These are phyloP conservation scores for Jacana jacana DNA, from an alignment of 2,113 vertebrate genomes.

Conservation along the genomic window DNA sequence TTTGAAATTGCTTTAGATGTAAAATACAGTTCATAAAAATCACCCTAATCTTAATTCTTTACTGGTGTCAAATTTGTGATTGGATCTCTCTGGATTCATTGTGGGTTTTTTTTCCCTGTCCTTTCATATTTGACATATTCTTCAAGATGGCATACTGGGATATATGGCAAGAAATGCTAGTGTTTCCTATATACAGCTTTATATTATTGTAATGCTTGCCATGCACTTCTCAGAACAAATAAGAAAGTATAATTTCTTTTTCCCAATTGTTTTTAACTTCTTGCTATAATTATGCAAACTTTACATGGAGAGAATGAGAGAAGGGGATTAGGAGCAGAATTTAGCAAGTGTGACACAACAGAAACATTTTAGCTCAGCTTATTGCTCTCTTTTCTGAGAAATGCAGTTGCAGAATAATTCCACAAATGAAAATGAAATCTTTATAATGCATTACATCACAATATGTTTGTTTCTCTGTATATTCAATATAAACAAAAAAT, in stretches of 20 bases:
- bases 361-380: neutral
- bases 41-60: neutral
- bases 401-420: neutral
- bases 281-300: neutral
- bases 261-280: neutral
- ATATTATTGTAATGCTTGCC: neutral
- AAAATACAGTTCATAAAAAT: neutral
- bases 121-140: neutral
- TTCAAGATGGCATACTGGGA: neutral
- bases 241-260: neutral
- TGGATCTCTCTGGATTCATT: neutral
- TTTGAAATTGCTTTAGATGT: neutral
- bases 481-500: neutral
- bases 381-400: slow-evolving; percentile 1
- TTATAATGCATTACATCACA: neutral
- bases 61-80: neutral
- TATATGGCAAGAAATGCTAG: neutral
- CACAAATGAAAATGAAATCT: neutral
- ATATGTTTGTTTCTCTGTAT: neutral
- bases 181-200: neutral
- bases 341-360: neutral
- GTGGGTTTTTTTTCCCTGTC: neutral
- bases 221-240: neutral
- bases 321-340: neutral
- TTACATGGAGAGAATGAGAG: neutral